Percentiles rank a stretch among this genome's conserved stretches.
Conservation (phyloP, 2,888 invertebrate species). For the Drosophila demipolita region DNA sequence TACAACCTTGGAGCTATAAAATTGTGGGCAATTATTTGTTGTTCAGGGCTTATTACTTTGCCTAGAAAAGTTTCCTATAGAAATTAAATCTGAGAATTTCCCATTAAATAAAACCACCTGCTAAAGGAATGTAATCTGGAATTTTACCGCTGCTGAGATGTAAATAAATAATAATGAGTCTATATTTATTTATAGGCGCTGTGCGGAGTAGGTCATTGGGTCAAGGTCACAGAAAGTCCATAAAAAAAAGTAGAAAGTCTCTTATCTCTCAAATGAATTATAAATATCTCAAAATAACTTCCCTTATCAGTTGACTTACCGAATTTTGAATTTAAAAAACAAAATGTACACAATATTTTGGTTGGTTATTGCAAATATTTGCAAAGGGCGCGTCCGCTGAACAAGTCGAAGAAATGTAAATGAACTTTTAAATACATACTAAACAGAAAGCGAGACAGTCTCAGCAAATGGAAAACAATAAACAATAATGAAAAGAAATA, state of each 20-base stretch:
- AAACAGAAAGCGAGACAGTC: conserved; percentile 41
- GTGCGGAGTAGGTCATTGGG: conserved; percentile 22
- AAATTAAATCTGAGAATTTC: conserved; percentile 11
- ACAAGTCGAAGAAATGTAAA: conserved; percentile 44
- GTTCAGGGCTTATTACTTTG: conserved; percentile 13
- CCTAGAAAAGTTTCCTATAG: conserved; percentile 23
- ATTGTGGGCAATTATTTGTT: conserved; percentile 7
- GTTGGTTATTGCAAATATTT: conserved; percentile 14
- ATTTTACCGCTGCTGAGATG: conserved; percentile 1
- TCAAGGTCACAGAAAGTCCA: conserved; percentile 52
- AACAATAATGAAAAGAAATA: conserved; percentile 29
- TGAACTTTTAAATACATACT: conserved; percentile 49
- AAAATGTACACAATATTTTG: neutral
- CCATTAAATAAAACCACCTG: neutral
- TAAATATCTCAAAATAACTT: neutral
- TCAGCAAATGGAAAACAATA: conserved; percentile 43
- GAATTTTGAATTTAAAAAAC: neutral
- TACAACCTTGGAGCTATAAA: conserved; percentile 59
- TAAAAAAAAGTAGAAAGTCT: neutral
- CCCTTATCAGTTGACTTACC: conserved; percentile 15
- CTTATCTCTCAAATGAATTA: conserved; percentile 19
- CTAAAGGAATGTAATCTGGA: neutral
- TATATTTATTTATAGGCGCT: neutral
- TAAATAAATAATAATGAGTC: neutral
- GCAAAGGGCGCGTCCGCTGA: conserved; percentile 35